Evolutionary conservation across 1,140 invertebrate genomes (phyloP), one percentile per base, ranked within the genome.

Genomic region (Leptonema lineaticorne): DNA sequence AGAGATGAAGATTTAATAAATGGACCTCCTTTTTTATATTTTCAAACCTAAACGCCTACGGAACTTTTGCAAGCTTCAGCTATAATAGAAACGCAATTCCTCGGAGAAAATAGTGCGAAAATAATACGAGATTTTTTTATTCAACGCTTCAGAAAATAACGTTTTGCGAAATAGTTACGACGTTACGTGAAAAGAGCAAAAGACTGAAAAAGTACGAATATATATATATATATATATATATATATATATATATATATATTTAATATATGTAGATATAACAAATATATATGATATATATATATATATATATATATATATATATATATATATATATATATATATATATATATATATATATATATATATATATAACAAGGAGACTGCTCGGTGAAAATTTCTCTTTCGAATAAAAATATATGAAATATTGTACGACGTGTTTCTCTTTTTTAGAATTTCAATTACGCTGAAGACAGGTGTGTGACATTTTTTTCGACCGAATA

Each of bases 391-490:
- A 41, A 41, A 41, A 41, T 41, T 41, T 41, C 37, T 9, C n/a
- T 41, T 41, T 41, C 16, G 37, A 9, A 41, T 16, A 41, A 16
- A 41, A 41, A 41, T 41, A 16, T 41, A 16, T 11, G 9, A 41
- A 41, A 41, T 41, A 41, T 41, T 14, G 11, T 41, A 9, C 11
- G 37, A 41, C 37, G 16, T 16, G 16, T 41, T 24, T 53, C 46
- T n/a, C n/a, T n/a, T n/a, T n/a, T 53, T 53, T 53, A 11, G 22
- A 53, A 53, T 53, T 53, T 53, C 50, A 53, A 53, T 26, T 53
- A 53, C 24, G 20, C 50, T n/a, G 27, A 26, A 26, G 50, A 53
- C 50, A 53, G 50, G 50, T 53, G 50, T 14, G 9, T 14, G 2
- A 22, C 24, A n/a, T n/a, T n/a, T n/a, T n/a, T n/a, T n/a, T n/a